Evolutionary conservation across 2,797 vertebrate species (phyloP).

Genomic region (Trichosurus vulpecula): DNA sequence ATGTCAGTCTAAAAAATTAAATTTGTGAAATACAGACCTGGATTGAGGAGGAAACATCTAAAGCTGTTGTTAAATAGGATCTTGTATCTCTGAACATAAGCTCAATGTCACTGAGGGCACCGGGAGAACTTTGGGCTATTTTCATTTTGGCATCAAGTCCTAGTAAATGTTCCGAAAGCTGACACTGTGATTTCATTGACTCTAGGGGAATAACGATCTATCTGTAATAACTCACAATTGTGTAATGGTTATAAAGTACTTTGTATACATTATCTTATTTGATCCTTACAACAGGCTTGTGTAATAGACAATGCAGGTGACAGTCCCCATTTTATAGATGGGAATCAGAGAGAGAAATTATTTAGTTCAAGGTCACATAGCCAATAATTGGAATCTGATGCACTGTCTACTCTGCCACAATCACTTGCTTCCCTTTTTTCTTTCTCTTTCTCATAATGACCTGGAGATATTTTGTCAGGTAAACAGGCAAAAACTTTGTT

Average conservation of each 20-base stretch:
- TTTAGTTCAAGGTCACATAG: neutral
- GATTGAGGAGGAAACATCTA: neutral
- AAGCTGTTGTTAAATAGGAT: constrained; percentile 45
- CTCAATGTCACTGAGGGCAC: neutral
- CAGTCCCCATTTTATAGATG: neutral
- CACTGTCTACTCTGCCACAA: neutral
- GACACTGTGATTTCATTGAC: neutral
- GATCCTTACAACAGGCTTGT: neutral
- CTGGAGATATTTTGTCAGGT: neutral
- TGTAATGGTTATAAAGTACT: neutral
- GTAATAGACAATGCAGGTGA: neutral
- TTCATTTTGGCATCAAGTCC: neutral
- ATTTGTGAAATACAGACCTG: constrained; percentile 19
- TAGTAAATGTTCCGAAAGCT: neutral
- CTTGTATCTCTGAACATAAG: constrained; percentile 34
- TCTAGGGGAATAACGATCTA: neutral
- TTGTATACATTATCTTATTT: neutral
- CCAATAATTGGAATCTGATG: neutral
- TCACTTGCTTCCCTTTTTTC: neutral
- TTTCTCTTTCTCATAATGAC: neutral
- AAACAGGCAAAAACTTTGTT: neutral
- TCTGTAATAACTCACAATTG: neutral
- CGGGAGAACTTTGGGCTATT: neutral
- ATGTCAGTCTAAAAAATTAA: constrained; percentile 31
- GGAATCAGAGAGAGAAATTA: neutral